Evolutionary conservation across 1,140 invertebrate species (phyloP), one percentile per base, ranked within the genome.

Genomic region (Stratiolaelaps scimitus): DNA sequence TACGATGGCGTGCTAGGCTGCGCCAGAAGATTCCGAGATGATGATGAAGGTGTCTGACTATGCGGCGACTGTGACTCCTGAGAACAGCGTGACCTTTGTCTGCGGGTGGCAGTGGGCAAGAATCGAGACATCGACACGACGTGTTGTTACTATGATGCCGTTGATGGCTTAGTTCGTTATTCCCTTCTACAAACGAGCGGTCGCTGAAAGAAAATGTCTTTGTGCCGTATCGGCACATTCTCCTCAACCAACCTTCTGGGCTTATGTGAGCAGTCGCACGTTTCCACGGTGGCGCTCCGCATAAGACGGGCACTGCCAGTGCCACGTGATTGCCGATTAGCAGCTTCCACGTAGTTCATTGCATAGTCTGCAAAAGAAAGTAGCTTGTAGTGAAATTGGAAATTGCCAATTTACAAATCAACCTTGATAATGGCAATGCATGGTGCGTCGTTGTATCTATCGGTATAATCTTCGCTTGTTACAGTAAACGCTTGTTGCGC

Each of bases 241-340:
- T 20, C 26, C 19, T 60, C 20, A 2, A 23, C 53, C 26, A 17
- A 60, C 53, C 53, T 26, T 60, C 53, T 26, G 23, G 26, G 53
- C 34, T 60, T 60, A 60, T 60, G 53, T 26, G 23, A 60, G 53
- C 53, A 60, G 34, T 60, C 53, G 53, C 53, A 60, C 53, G 53
- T 60, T 23, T 60, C 53, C 17, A 60, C 53, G 6, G 53, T 60
- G 53, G 53, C 53, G 53, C 53, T 60, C 15, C 53, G 13, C 53
- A 60, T 60, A 26, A 60, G 53, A 26, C 53, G 53, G 13, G 53
- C 53, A 26, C 15, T 29, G 15, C n/a, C 53, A 26, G 15, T 29
- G 15, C n/a, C 34, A 15, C 15, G 26, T 26, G 26, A 23, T 60
- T 60, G 53, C 26, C 53, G 53, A 26, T 60, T 60, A 6, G 53